A percentile compares a stretch with the other conserved stretches of the same genome.
These are phyloP conservation scores for Eupithecia insigniata DNA, from an alignment of 2,888 invertebrate genomes.

Conservation along the genomic window DNA sequence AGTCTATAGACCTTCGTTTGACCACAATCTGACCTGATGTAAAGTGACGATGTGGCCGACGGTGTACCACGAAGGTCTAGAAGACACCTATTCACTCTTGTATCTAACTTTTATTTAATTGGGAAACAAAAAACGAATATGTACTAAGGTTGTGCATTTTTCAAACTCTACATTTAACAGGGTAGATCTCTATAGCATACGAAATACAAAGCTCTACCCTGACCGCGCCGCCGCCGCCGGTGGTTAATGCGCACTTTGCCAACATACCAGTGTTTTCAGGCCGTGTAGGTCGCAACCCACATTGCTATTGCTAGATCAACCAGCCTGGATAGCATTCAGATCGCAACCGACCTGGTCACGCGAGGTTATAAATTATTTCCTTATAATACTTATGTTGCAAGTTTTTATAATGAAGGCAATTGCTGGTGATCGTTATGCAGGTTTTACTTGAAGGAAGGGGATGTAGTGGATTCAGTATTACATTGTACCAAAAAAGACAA, in stretches of 20 bases:
- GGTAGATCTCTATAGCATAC: background rate
- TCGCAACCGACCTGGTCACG: conserved; percentile 33
- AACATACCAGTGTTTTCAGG: conserved; percentile 15
- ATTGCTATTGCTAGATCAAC: conserved; percentile 26
- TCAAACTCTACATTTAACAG: background rate
- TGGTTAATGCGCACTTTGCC: background rate
- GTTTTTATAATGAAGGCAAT: conserved; percentile 29
- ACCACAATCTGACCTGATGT: too few relatives aligned
- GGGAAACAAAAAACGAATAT: too few relatives aligned
- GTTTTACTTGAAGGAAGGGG: conserved; percentile 13
- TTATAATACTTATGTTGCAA: conserved; percentile 33
- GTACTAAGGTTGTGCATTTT: too few relatives aligned
- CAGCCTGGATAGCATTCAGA: conserved; percentile 36
- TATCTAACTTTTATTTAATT: too few relatives aligned
- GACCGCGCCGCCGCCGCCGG: background rate
- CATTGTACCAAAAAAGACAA: background rate
- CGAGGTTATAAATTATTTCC: conserved; percentile 30
- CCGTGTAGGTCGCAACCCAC: conserved; percentile 32
- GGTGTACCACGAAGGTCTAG: too few relatives aligned
- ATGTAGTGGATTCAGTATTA: background rate
- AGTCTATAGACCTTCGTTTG: too few relatives aligned
- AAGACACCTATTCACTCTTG: too few relatives aligned
- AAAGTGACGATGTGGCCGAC: too few relatives aligned
- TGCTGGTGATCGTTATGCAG: conserved; percentile 13
- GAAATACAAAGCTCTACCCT: background rate